Conservation (phyloP, 2,113 vertebrate genomes). For the Pipra filicauda region DNA sequence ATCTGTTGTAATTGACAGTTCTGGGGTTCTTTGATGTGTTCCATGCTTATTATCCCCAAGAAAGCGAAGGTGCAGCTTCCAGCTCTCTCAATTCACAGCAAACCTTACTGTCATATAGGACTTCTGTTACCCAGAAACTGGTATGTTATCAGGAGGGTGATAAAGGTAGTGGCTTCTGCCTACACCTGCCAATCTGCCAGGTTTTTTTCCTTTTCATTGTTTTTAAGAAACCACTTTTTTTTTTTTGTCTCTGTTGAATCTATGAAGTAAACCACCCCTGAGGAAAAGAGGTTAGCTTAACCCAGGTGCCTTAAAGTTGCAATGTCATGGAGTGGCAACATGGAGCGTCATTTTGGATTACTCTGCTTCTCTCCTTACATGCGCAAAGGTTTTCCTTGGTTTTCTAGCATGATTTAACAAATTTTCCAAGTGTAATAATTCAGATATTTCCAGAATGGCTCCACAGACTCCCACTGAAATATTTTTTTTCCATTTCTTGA, state of each 20-base stretch:
- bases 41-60: neutral
- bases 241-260: neutral
- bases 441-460: neutral
- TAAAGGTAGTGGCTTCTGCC: neutral
- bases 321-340: accelerated
- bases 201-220: neutral
- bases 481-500: neutral
- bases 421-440: neutral
- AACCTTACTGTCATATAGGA: accelerated
- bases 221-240: neutral
- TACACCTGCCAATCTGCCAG: neutral
- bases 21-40: neutral
- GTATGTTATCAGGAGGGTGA: neutral
- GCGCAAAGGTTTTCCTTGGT: neutral
- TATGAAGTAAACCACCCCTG: neutral
- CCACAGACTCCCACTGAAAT: neutral
- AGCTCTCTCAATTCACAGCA: neutral
- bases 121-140: neutral
- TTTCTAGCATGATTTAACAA: neutral
- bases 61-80: neutral
- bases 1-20: neutral
- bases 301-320: neutral
- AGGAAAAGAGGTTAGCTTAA: neutral
- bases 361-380: neutral
- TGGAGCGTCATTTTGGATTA: neutral